Evolutionary conservation across 2,797 vertebrate genomes (phyloP), one percentile per base, ranked within the genome.

Genomic region (Eulemur mongoz): DNA sequence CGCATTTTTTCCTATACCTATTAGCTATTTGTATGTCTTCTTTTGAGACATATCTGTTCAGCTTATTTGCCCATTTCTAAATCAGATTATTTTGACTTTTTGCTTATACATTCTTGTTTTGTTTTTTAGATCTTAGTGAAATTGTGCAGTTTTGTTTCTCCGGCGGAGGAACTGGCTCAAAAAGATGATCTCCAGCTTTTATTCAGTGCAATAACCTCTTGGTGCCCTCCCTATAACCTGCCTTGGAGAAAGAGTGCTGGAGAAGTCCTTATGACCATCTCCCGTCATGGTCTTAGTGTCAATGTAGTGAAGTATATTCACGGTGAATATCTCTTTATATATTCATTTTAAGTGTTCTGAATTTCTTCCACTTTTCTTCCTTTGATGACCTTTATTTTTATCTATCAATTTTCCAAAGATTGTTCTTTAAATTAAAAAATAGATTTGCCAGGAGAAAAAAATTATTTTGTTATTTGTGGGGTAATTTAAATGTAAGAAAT

Each of bases 281-380:
- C 99, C 69, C 98, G 99, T 69, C 99, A 99, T 0, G 99, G 99
- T 95, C 99, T 99, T 97, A 99, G 99, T 35, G 99, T 99, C 98
- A 99, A 99, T 43, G 99, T 99, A 93, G 99, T 99, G 98, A 99
- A 99, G 98, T 99, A 99, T 97, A 99, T 99, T 89, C 99, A 99
- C 1, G 99, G 99, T 99, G 97, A 14, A 95, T 97, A 30, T 81
- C 85, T 91, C 67, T n/a, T 22, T 85, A 25, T 2, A 0, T 93
- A 8, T 23, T 67, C 12, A 5, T 54, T 17, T 0, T 12, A 4
- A 23, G 25, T 91, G 17, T 25, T 91, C 81, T 79, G 4, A 30
- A 38, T 61, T 20, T 52, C 45, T 67, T 63, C 45, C 3, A 1
- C 1, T 73, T 92, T 48, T 87, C 67, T 18, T 87, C 35, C 9